Evolutionary conservation across 64 coral and sea anemone species (phyloP).

Genomic region (Acropora yongei): DNA sequence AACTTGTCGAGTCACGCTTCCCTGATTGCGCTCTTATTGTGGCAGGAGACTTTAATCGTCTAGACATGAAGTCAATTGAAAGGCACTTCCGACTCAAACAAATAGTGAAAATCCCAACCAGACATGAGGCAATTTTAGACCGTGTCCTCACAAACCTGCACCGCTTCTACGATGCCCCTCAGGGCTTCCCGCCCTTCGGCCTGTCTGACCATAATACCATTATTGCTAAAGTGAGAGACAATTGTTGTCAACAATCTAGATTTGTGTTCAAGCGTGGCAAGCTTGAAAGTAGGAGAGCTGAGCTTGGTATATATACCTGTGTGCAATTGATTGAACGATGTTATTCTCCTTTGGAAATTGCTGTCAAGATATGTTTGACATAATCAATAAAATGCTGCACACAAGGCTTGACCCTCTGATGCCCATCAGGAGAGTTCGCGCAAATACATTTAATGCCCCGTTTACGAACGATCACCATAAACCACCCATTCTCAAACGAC

Average conservation of each 20-base stretch:
- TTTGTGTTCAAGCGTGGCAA: slow-evolving; percentile 8
- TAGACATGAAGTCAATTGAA: background rate
- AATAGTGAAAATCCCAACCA: background rate
- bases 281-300: slow-evolving; percentile 4
- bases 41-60: background rate
- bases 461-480: slow-evolving; percentile 8
- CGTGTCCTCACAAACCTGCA: background rate
- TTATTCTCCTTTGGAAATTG: background rate
- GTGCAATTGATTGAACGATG: slow-evolving; percentile 19
- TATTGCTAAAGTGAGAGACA: background rate
- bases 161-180: background rate
- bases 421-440: slow-evolving; percentile 21
- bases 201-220: background rate
- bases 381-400: background rate
- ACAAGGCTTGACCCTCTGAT: slow-evolving; percentile 12
- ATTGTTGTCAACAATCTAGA: slow-evolving; percentile 4
- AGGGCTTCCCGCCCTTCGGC: background rate
- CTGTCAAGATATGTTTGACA: slow-evolving; percentile 12
- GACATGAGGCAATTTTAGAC: background rate
- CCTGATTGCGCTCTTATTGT: too few relatives aligned
- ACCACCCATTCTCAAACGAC: slow-evolving; percentile 23
- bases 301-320: slow-evolving; percentile 30
- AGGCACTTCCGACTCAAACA: background rate
- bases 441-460: background rate
- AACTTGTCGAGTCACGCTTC: too few relatives aligned